These are phyloP conservation scores for Montipora sp. DNA, from an alignment of 64 coral and sea anemone genomes.

Conservation along the genomic window DNA sequence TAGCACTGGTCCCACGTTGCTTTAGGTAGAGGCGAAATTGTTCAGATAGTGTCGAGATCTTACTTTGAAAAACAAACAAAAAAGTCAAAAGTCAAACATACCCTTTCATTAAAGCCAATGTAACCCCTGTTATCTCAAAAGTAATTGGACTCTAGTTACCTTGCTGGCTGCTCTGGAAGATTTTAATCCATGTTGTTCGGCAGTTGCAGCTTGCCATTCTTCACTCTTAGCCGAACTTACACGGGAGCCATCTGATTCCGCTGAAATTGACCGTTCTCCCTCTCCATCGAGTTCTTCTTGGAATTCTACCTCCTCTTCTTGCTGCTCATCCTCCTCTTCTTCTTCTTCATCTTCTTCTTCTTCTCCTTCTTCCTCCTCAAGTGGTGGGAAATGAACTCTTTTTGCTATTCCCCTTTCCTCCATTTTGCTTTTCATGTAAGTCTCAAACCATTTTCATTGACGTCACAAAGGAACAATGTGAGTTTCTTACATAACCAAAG, in stretches of 20 bases:
- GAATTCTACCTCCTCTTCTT: not conserved
- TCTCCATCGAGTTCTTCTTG: not conserved
- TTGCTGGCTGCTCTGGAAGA: not conserved
- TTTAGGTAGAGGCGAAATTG: too few relatives aligned
- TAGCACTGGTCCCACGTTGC: too few relatives aligned
- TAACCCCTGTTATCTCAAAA: too few relatives aligned
- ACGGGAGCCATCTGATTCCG: not conserved
- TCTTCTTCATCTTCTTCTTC: not conserved
- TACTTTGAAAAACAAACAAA: too few relatives aligned
- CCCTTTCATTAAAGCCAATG: too few relatives aligned
- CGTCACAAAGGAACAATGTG: slow-evolving; percentile 17
- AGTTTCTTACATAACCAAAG: not conserved
- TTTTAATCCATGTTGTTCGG: slow-evolving; percentile 19
- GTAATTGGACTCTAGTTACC: not conserved
- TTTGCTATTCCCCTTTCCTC: not conserved
- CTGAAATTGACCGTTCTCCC: not conserved
- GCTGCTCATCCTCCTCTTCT: not conserved
- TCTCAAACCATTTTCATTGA: not conserved
- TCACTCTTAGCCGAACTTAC: not conserved
- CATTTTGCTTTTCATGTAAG: not conserved
- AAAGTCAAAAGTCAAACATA: too few relatives aligned
- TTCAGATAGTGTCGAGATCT: too few relatives aligned
- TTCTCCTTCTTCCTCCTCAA: not conserved
- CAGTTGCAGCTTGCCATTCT: not conserved
- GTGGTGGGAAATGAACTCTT: not conserved